Base-by-base conservation (phyloP, 2,888 invertebrate genomes). In the Cerastis rubricosa region DNA sequence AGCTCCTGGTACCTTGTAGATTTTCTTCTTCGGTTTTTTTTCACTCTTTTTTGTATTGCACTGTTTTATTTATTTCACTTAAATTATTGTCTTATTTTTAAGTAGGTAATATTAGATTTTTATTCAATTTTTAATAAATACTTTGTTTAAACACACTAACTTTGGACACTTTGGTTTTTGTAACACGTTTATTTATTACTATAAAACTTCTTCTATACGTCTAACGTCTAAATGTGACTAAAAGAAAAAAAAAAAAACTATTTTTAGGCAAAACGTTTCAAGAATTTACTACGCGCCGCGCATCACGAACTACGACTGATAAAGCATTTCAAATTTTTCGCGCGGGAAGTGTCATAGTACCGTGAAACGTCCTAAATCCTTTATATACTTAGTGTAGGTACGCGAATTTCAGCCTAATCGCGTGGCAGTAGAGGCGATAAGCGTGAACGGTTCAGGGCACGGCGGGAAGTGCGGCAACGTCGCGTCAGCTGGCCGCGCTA, bases 271-370 rank as follows among this genome's bases (percentile, higher is more conserved):
- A 73, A 81, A 79, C 61, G 80, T 77, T 85, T 85, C 82, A 86
- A 88, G 90, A 92, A 91, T 88, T 89, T 87, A 91, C 92, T 89
- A 89, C 83, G 85, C 90, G 88, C 82, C 86, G 84, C 90, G 90
- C 91, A 89, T 90, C 91, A 87, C 91, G 86, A 72, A 90, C 88
- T 90, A 91, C 93, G 92, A 95, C 95, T 96, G 96, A 96, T 96
- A 96, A 96, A 94, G 91, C 93, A 94, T 94, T 96, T 96, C 96
- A 94, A 96, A 97, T 96, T 96, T 96, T 96, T 96, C 96, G 96
- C 96, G 96, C 96, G 96, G 95, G 94, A 96, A 95, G 94, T 92
- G 91, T 91, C 92, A 90, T 91, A 91, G 90, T 91, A 91, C 90
- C 92, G 92, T 92, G 90, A 89, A 96, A 96, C 92, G 95, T 92